Base-by-base conservation (phyloP, 2,797 vertebrate genomes). In the Centroberyx gerrardi region DNA sequence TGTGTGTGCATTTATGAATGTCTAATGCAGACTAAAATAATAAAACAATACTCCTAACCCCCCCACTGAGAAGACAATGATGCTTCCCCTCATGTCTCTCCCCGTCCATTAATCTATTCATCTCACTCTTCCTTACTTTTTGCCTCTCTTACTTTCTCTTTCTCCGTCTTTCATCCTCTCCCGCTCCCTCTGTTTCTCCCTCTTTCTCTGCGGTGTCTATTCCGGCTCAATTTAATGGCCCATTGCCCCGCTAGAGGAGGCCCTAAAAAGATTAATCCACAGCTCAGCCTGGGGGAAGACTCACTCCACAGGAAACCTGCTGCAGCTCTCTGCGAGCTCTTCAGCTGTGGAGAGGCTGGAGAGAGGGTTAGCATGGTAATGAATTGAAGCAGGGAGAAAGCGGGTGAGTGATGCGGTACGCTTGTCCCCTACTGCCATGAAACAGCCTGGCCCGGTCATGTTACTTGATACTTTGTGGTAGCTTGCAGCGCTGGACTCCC, bases 21-120 rank as follows among this genome's bases (percentile, higher is more conserved):
- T 72, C 29, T 66, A 72, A 72, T 72, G 29, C 33, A 52, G 42
- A 42, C 44, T 36, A 36, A 66, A 73, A 73, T 82, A 71, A 68
- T 74, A 40, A 70, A 73, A 76, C 66, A 66, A 72, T 60, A 55
- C 27, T 0, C 53, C 60, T 56, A 10, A 63, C 76, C 29, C 68
- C 68, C 72, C 84, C 29, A 5, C 78, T 64, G 81, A 59, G 81
- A 76, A 73, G 65, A 81, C 76, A 85, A 82, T 80, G 80, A 71
- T 54, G 76, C 80, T 46, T 71, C 28, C 62, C 69, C 80, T 31
- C 52, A 10, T 52, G 4, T 28, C 22, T 54, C 18, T 10, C 9
- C 27, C 51, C 67, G 62, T 9, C 4, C 56, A n/a, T 82, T 38
- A 63, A 31, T 58, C 71, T 61, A 72, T 84, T 72, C 44, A 82